phyloP scores from a whole-genome alignment of 2,888 invertebrate species.

The Drosophila mayaguana region DNA sequence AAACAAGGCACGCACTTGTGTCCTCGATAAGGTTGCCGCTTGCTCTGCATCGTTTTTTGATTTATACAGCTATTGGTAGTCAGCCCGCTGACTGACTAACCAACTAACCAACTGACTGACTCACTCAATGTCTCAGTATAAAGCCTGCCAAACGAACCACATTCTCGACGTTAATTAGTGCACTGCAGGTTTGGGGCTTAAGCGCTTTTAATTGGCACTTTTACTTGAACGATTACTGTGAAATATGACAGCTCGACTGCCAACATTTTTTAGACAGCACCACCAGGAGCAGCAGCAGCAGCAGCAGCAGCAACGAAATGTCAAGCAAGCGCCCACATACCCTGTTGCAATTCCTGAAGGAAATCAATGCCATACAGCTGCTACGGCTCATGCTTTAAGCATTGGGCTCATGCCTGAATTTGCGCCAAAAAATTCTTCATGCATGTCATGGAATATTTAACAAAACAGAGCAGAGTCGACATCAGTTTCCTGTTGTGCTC shows the following conservation, averaged over 20 bases:
- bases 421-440: conserved; percentile 50
- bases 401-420: conserved; percentile 30
- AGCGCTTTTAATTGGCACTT: conserved; percentile 74
- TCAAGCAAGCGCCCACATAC: conserved; percentile 44
- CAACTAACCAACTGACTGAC: conserved; percentile 25
- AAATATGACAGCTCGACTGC: conserved; percentile 67
- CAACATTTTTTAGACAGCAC: conserved; percentile 7
- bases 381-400: conserved; percentile 40
- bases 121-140: not conserved
- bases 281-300: not conserved
- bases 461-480: conserved; percentile 49
- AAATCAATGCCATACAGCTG: conserved; percentile 40
- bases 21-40: conserved; percentile 67
- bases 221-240: conserved; percentile 64
- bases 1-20: conserved; percentile 75
- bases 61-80: conserved; percentile 61
- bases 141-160: conserved; percentile 25
- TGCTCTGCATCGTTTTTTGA: conserved; percentile 47
- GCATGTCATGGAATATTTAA: conserved; percentile 63
- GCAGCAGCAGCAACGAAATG: conserved; percentile 36
- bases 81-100: conserved; percentile 47
- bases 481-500: conserved; percentile 55
- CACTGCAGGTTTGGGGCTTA: conserved; percentile 45
- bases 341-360: conserved; percentile 22
- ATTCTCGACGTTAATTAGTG: conserved; percentile 68